Base-by-base conservation (phyloP, 2,113 vertebrate genomes). In the Phrynosoma blainvillii region DNA sequence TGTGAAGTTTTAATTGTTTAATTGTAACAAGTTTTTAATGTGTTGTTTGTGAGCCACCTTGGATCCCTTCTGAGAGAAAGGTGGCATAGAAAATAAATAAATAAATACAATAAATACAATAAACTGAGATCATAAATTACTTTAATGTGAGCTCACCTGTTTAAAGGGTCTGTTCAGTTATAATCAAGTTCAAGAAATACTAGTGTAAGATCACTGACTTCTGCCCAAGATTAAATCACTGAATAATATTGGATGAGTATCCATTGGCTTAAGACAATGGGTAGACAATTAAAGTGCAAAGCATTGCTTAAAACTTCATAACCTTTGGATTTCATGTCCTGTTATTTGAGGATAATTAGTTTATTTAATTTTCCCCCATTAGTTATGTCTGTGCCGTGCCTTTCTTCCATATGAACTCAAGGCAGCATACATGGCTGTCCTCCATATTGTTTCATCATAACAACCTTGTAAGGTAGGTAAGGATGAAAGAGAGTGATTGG, bases 31-130 rank as follows among this genome's bases (percentile, higher is more conserved):
- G 36, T 36, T 36, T 36, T 36, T 36, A 36, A 36, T 36, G 36
- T 36, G 36, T 36, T 36, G 36, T 36, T 36, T 36, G 36, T 36
- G 36, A 36, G 36, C 36, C 36, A 36, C 36, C 36, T 36, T 36
- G 36, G 2, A 36, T 36, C 36, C 36, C 36, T 2, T 36, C 36
- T 36, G 36, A 36, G 36, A 36, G 36, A 36, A 36, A 36, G 36
- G 36, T 36, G 36, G 36, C 36, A 36, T 36, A 36, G 36, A 36
- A 59, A 59, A 70, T 90, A 93, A 92, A 75, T 21, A 65, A 91
- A 87, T 92, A 90, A 91, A 89, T 89, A 90, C 16, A 91, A 87
- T 92, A 90, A 91, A 89, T 89, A 90, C 16, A 68, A 74, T 32
- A 32, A 74, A 90, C 9, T 81, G 79, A 80, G 89, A 86, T 54